A percentile compares a stretch with the other conserved stretches of the same genome.
Evolutionary conservation across 1,140 invertebrate genomes (phyloP).

Genomic region (Hycleus phaleratus): DNA sequence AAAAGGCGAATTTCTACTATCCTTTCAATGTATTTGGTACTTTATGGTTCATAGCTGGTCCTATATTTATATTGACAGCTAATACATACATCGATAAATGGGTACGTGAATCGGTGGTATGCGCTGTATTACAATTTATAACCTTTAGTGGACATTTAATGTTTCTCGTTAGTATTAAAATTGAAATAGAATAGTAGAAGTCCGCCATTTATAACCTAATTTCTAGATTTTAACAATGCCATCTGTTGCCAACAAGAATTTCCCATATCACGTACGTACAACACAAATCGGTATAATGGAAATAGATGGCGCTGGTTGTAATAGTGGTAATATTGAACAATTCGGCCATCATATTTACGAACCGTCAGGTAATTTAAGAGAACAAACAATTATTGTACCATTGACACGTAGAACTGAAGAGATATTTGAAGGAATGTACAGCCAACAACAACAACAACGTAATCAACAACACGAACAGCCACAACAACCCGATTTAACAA

Average conservation of each 20-base stretch:
- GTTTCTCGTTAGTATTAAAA: conserved; percentile 55
- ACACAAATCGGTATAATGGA: conserved; percentile 68
- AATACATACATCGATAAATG: conserved; percentile 79
- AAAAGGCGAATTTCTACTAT: conserved; percentile 65
- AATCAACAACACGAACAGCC: conserved; percentile 12
- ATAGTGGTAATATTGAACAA: conserved; percentile 44
- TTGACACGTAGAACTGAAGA: conserved; percentile 44
- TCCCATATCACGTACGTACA: conserved; percentile 79
- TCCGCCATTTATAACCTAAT: conserved; percentile 2
- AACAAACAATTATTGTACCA: conserved; percentile 51
- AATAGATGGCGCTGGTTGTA: conserved; percentile 42
- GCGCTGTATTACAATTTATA: conserved; percentile 67
- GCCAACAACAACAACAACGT: conserved; percentile 13
- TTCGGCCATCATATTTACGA: conserved; percentile 58
- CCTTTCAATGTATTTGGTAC: conserved; percentile 74
- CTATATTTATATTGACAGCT: conserved; percentile 70
- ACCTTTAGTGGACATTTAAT: conserved; percentile 69
- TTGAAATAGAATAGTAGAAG: neutral
- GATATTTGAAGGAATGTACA: conserved; percentile 36
- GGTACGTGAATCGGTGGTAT: conserved; percentile 84
- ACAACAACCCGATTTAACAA: conserved; percentile 18
- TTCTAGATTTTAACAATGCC: conserved; percentile 70
- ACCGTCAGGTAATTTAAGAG: conserved; percentile 38
- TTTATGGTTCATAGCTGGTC: conserved; percentile 74
- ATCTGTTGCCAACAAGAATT: conserved; percentile 73